phyloP scores from a whole-genome alignment of 2,888 invertebrate species.

The Hydrotaea diabolus region DNA sequence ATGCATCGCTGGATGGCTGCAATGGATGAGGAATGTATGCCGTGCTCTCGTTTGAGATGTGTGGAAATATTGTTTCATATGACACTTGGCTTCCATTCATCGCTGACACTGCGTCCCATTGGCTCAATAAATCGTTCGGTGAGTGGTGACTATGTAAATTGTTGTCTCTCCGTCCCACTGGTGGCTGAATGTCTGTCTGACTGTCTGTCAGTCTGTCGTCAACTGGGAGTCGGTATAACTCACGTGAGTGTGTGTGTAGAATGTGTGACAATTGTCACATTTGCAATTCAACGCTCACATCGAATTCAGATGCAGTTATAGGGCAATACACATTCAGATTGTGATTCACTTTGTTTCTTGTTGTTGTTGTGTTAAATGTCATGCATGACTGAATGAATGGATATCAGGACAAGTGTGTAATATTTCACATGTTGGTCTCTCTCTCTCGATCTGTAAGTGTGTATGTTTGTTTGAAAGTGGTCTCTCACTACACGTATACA shows the following conservation, averaged over 20 bases:
- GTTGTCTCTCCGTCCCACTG: slow-evolving; percentile 28
- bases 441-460: not conserved
- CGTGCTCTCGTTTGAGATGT: slow-evolving; percentile 9
- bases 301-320: slow-evolving; percentile 34
- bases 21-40: slow-evolving; percentile 1
- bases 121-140: slow-evolving; percentile 51
- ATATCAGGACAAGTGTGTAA: slow-evolving; percentile 7
- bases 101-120: slow-evolving; percentile 49
- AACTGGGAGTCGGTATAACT: slow-evolving; percentile 3
- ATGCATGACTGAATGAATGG: slow-evolving; percentile 43
- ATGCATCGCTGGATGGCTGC: too few relatives aligned
- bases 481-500: not conserved
- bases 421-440: slow-evolving; percentile 1
- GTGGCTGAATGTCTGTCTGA: not conserved
- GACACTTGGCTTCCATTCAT: slow-evolving; percentile 52
- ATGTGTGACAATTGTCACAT: slow-evolving; percentile 49
- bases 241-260: not conserved
- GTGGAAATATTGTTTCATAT: slow-evolving; percentile 52
- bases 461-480: slow-evolving; percentile 2
- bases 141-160: slow-evolving; percentile 43
- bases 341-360: slow-evolving; percentile 34
- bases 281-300: slow-evolving; percentile 45
- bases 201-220: slow-evolving; percentile 29
- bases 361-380: slow-evolving; percentile 35
- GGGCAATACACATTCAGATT: not conserved